Evolutionary conservation across 30 jellyfish, hydroid and myxozoan species (phyloP), one percentile per base, ranked within the genome.

Genomic region (Catostylus mosaicus): DNA sequence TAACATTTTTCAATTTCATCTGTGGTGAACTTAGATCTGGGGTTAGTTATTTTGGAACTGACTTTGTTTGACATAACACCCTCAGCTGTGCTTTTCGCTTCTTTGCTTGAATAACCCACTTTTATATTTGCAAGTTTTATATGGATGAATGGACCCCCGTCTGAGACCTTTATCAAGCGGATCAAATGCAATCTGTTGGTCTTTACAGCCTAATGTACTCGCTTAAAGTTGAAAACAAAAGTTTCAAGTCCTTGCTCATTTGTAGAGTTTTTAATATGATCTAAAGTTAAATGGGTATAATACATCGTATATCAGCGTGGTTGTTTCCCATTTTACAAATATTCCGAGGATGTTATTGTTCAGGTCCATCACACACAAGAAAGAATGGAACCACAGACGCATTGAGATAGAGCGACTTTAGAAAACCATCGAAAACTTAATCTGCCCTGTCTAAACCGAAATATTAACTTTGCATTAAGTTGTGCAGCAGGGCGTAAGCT

Each of bases 401-500:
- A 26, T 23, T 30, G 88, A 57, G 78, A 40, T 51, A 52, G 88
- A 22, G 88, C 62, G 72, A 14, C 88, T 57, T 30, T 59, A 56
- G 88, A 77, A 77, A 56, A 47, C 67, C 72, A 57, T 43, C 47
- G 61, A 77, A 57, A 29, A 60, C 12, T 77, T 77, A 77, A 77
- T 77, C 88, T 59, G 78, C 78, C 78, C 77, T 60, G 78, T 77
- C 88, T 77, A 77, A 77, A 60, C 88, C 88, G 66, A 56, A 43
- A 54, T 61, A 77, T 77, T 77, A 77, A 76, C 87, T 68, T 37
- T 14, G 74, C 65, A 61, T 54, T 54, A 77, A 62, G 72, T 34
- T 77, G 88, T 77, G 71, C 67, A 72, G 22, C 84, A 47, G 57
- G 72, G 57, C 84, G 70, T 72, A 26, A 59, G 38, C 71, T 9